These are phyloP conservation scores for Gulo gulo DNA, from an alignment of 2,113 vertebrate species.

Conservation along the genomic window DNA sequence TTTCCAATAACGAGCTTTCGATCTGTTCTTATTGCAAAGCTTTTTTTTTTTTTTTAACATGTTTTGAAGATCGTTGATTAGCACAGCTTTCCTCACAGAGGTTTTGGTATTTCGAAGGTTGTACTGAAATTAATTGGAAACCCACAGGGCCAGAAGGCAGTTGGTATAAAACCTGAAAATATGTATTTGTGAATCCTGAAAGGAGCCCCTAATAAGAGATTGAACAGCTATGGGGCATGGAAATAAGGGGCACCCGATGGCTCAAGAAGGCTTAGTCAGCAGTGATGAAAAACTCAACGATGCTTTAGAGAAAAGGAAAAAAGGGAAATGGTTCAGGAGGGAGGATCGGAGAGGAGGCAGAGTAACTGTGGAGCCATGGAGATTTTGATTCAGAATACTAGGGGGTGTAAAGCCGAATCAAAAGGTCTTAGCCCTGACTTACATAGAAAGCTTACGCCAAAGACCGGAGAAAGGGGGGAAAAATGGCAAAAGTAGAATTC, in stretches of 20 bases:
- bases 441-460: background rate
- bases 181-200: background rate
- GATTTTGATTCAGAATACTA: background rate
- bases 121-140: conserved; percentile 36
- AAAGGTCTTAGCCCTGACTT: background rate
- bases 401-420: background rate
- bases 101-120: background rate
- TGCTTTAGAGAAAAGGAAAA: background rate
- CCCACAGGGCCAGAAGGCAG: background rate
- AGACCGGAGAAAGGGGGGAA: background rate
- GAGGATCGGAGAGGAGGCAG: background rate
- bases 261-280: background rate
- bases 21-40: conserved; percentile 16
- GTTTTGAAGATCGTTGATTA: conserved; percentile 30
- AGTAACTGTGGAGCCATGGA: background rate
- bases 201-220: background rate
- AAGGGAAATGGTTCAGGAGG: background rate
- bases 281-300: background rate
- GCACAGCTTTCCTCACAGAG: background rate
- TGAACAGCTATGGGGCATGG: background rate
- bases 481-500: background rate
- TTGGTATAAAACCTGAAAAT: background rate
- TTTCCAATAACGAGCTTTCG: conserved; percentile 1
- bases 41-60: background rate
- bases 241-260: background rate